phyloP scores from a whole-genome alignment of 2,888 invertebrate species.

The Drosophila atroscutellata region DNA sequence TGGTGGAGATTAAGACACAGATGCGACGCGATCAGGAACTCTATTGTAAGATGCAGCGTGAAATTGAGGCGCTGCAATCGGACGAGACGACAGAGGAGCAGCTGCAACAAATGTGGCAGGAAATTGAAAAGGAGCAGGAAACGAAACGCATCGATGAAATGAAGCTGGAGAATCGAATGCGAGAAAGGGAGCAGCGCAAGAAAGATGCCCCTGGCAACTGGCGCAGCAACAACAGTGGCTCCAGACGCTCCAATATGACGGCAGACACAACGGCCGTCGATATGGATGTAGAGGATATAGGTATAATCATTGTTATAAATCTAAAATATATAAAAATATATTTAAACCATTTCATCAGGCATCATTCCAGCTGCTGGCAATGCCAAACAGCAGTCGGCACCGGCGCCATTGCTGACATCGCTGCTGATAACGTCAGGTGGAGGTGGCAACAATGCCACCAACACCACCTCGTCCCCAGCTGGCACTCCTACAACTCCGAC shows the following conservation, averaged over 20 bases:
- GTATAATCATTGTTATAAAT: conserved; percentile 7
- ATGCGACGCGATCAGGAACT: conserved; percentile 90
- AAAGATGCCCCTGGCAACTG: conserved; percentile 88
- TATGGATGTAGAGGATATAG: conserved; percentile 81
- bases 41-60: conserved; percentile 89
- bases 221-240: conserved; percentile 79
- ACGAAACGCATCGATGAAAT: conserved; percentile 89
- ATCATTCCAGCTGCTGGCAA: conserved; percentile 25
- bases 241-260: conserved; percentile 41
- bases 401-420: conserved; percentile 92
- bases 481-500: neutral
- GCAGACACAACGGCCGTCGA: conserved; percentile 79
- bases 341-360: conserved; percentile 11
- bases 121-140: conserved; percentile 90
- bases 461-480: conserved; percentile 74
- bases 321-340: neutral
- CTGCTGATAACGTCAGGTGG: conserved; percentile 88
- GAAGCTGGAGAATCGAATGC: conserved; percentile 81
- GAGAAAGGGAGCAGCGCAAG: conserved; percentile 88
- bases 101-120: conserved; percentile 90
- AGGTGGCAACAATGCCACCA: conserved; percentile 64
- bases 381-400: conserved; percentile 85
- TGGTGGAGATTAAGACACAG: conserved; percentile 90
- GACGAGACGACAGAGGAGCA: conserved; percentile 89
- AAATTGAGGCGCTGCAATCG: conserved; percentile 86